Percentiles rank a stretch among this genome's conserved stretches.
phyloP scores from a whole-genome alignment of 2,888 invertebrate species.

The Parasteatoda lunata region DNA sequence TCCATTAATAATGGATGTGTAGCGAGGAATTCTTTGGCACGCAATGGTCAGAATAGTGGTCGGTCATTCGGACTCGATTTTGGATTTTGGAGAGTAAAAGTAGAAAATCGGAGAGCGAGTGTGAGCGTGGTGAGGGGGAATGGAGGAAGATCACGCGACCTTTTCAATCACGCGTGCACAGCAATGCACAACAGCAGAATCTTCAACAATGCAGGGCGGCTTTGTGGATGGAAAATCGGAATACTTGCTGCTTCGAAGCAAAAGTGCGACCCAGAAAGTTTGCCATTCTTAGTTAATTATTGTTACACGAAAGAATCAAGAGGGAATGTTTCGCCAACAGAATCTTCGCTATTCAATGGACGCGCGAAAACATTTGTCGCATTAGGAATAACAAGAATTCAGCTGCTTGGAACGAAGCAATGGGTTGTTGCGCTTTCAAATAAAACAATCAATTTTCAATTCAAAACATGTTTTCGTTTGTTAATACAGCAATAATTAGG shows the following conservation, averaged over 20 bases:
- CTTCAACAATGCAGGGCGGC: not conserved
- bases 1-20: constrained; percentile 62
- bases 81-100: constrained; percentile 48
- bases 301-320: not conserved
- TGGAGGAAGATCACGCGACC: constrained; percentile 53
- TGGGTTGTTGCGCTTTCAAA: too few relatives aligned
- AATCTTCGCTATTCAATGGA: not conserved
- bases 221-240: not conserved
- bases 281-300: not conserved
- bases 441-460: too few relatives aligned
- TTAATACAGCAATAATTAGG: too few relatives aligned
- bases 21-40: constrained; percentile 36
- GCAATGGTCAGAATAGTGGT: constrained; percentile 45
- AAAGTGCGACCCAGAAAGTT: constrained; percentile 20
- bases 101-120: constrained; percentile 38
- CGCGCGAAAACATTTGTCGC: not conserved
- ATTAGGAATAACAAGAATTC: not conserved
- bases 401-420: too few relatives aligned
- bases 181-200: not conserved
- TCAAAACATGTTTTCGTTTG: too few relatives aligned
- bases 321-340: not conserved
- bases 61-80: constrained; percentile 64
- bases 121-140: constrained; percentile 20
- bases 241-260: constrained; percentile 12
- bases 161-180: constrained; percentile 49